phyloP scores from a whole-genome alignment of 2,797 vertebrate species.

The Cryptoprocta ferox region DNA sequence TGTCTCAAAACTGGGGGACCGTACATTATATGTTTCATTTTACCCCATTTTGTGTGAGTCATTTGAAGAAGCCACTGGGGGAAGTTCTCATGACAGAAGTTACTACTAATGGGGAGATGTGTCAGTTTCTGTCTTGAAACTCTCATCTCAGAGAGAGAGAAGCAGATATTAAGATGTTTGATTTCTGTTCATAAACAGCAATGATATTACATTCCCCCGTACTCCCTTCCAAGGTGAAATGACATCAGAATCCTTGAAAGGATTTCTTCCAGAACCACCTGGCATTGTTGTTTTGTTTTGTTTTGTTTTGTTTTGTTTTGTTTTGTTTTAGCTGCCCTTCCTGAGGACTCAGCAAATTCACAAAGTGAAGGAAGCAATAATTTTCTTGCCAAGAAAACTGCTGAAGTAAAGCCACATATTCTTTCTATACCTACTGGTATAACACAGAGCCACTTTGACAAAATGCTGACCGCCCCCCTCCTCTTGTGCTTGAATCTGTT shows the following conservation, averaged over 20 bases:
- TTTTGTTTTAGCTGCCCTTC: not conserved
- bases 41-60: not conserved
- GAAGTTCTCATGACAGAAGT: not conserved
- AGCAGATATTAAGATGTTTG: not conserved
- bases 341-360: slow-evolving; percentile 9
- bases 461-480: not conserved
- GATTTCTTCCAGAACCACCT: not conserved
- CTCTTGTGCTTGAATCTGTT: not conserved
- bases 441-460: not conserved
- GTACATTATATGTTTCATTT: not conserved
- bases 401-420: not conserved
- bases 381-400: slow-evolving; percentile 20
- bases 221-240: not conserved
- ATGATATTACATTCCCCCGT: not conserved
- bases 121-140: not conserved
- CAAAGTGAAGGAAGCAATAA: slow-evolving; percentile 3
- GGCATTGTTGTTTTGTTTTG: not conserved
- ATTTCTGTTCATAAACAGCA: not conserved
- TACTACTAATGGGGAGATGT: not conserved
- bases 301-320: not conserved
- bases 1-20: not conserved
- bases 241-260: not conserved
- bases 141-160: not conserved
- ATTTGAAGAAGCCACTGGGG: not conserved
- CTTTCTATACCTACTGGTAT: not conserved